These are phyloP conservation scores for Rosalia funebris DNA, from an alignment of 2,888 invertebrate genomes.

Conservation along the genomic window DNA sequence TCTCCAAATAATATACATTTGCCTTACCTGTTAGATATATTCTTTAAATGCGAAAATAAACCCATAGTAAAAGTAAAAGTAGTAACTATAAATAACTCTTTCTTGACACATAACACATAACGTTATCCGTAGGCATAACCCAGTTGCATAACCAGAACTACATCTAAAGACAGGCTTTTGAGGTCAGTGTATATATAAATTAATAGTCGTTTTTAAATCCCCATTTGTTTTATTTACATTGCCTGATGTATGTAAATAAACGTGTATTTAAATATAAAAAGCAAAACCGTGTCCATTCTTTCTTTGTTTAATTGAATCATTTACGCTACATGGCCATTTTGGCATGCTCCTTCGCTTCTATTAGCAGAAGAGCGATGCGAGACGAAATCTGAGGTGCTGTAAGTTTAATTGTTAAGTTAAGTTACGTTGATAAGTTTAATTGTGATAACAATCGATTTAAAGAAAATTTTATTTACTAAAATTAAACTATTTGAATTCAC, in stretches of 20 bases:
- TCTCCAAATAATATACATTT: no score
- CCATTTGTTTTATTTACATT: constrained; percentile 7
- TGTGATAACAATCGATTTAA: no score
- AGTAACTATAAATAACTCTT: constrained; percentile 16
- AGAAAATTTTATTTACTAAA: no score
- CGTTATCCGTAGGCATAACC: constrained; percentile 10
- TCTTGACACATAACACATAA: constrained; percentile 8
- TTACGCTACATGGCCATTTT: background rate
- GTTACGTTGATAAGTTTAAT: no score
- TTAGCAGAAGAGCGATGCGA: no score
- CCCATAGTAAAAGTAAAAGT: no score
- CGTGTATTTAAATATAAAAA: constrained; percentile 3
- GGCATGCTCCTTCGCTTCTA: background rate
- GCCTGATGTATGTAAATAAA: constrained; percentile 11
- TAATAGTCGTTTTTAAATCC: constrained; percentile 20
- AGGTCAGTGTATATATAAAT: constrained; percentile 12
- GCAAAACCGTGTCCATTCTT: constrained; percentile 1
- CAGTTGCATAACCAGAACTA: constrained; percentile 20
- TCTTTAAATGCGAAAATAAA: no score
- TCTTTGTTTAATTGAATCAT: background rate
- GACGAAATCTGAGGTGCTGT: no score
- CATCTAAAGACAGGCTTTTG: constrained; percentile 19
- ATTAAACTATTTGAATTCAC: no score
- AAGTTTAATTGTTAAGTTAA: no score
- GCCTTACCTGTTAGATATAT: no score